These are phyloP conservation scores for Omphaloscelis lunosa DNA, from an alignment of 2,888 invertebrate species.

Conservation along the genomic window DNA sequence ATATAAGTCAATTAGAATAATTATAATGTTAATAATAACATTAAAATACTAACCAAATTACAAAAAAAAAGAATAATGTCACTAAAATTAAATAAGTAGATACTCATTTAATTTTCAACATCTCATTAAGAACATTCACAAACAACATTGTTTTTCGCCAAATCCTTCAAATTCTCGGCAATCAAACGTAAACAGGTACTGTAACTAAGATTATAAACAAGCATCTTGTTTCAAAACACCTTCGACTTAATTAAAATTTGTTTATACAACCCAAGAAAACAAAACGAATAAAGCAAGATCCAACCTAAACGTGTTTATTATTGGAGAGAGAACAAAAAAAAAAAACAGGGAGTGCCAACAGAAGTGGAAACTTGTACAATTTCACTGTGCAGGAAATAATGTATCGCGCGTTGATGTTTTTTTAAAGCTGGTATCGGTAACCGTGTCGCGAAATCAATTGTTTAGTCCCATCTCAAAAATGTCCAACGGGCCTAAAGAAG, in stretches of 20 bases:
- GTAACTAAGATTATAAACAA: constrained; percentile 62
- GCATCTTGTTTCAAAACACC: constrained; percentile 62
- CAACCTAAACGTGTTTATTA: constrained; percentile 23
- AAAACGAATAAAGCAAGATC: constrained; percentile 38
- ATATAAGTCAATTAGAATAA: neutral
- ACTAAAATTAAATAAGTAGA: constrained; percentile 5
- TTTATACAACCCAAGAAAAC: constrained; percentile 57
- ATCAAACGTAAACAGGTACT: constrained; percentile 54
- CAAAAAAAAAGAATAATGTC: too few species aligned
- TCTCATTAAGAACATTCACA: constrained; percentile 28
- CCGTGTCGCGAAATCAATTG: too few species aligned
- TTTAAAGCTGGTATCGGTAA: too few species aligned
- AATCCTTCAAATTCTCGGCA: constrained; percentile 35
- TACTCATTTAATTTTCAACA: too few species aligned
- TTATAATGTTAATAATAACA: neutral
- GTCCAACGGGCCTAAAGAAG: too few species aligned
- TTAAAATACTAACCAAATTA: neutral
- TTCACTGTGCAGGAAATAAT: too few species aligned
- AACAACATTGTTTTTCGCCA: constrained; percentile 48
- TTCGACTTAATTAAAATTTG: constrained; percentile 70
- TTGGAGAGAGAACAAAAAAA: constrained; percentile 8
- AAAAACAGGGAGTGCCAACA: too few species aligned
- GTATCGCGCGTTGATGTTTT: too few species aligned
- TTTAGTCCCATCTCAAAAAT: too few species aligned
- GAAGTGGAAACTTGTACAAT: too few species aligned